phyloP scores from a whole-genome alignment of 2,113 vertebrate species.

The Pollimyrus isidori region DNA sequence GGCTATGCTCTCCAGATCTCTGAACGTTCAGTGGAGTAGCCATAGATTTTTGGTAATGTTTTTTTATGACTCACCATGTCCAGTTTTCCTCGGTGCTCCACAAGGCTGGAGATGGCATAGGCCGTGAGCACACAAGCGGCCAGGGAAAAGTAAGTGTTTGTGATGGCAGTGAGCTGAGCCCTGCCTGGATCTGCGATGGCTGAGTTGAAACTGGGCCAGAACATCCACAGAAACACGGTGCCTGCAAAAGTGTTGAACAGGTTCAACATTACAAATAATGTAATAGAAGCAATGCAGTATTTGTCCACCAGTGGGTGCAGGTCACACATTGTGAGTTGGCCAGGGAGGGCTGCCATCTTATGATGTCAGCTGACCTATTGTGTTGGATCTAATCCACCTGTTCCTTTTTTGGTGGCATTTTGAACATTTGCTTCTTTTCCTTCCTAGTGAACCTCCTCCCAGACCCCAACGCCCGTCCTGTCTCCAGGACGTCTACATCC shows the following conservation, averaged over 20 bases:
- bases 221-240: constrained; percentile 81
- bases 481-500: neutral
- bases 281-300: neutral
- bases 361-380: neutral
- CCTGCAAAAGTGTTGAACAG: constrained; percentile 42
- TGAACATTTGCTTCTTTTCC: neutral
- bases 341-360: neutral
- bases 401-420: neutral
- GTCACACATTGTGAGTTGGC: neutral
- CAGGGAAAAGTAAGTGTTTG: constrained; percentile 88
- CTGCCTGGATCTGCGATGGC: constrained; percentile 52
- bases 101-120: constrained; percentile 78
- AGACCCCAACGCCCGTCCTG: neutral
- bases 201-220: constrained; percentile 96
- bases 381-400: neutral
- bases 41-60: neutral
- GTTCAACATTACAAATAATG: neutral
- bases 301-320: neutral
- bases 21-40: neutral
- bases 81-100: constrained; percentile 77
- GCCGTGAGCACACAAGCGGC: constrained; percentile 72
- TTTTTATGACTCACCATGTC: constrained; percentile 71
- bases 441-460: neutral
- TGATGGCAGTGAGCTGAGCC: constrained; percentile 56
- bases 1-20: neutral